Conservation (phyloP, 2,888 invertebrate species). For the Caenorhabditis zanzibari region DNA sequence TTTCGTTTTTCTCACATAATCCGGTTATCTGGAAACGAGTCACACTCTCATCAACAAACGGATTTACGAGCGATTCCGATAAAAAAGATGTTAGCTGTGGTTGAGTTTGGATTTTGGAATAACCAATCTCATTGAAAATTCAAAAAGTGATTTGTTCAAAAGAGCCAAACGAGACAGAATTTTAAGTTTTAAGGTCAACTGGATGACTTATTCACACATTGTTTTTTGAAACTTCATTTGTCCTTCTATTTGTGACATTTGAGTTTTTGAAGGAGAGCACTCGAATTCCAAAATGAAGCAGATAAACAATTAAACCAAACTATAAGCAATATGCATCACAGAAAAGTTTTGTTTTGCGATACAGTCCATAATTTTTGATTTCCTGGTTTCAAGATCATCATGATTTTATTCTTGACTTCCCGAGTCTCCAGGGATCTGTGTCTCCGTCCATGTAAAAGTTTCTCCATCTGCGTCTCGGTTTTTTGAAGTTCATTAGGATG, state of each 20-base stretch:
- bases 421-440: slow-evolving; percentile 16
- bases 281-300: not conserved
- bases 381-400: not conserved
- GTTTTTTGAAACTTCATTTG: slow-evolving; percentile 22
- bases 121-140: slow-evolving; percentile 9
- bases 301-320: not conserved
- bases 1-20: slow-evolving; percentile 28
- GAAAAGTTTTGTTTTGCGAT: not conserved
- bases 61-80: slow-evolving; percentile 10
- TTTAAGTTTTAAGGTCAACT: slow-evolving; percentile 14
- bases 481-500: slow-evolving; percentile 60
- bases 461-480: slow-evolving; percentile 35
- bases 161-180: not conserved
- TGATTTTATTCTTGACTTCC: too few relatives aligned
- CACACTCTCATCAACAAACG: slow-evolving; percentile 15
- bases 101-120: not conserved
- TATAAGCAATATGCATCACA: not conserved
- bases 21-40: slow-evolving; percentile 13
- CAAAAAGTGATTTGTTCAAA: not conserved
- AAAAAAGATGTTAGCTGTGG: slow-evolving; percentile 6
- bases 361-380: not conserved
- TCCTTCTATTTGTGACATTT: not conserved
- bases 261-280: not conserved
- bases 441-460: not conserved
- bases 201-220: slow-evolving; percentile 19